Evolutionary conservation across 2,113 vertebrate species (phyloP).

Genomic region (Prietella phreatophila): DNA sequence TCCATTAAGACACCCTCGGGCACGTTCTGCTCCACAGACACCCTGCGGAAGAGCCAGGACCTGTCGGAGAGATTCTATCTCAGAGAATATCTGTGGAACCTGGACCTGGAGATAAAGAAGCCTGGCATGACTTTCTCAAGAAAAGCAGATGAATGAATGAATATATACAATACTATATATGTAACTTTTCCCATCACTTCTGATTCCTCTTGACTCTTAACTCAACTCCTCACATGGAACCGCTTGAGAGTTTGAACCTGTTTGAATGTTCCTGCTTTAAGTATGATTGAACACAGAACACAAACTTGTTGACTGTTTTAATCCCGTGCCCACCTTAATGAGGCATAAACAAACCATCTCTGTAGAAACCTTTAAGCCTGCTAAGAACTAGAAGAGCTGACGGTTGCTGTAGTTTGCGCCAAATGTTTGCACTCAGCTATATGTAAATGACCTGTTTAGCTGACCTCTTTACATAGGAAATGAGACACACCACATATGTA

Average conservation of each 20-base stretch:
- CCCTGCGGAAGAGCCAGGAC: background rate
- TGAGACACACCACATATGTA: background rate
- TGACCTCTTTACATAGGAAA: constrained; percentile 25
- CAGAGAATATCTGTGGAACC: background rate
- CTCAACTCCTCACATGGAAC: background rate
- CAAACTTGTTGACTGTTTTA: background rate
- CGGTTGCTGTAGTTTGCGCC: background rate
- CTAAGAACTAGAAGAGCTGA: background rate
- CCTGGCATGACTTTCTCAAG: background rate
- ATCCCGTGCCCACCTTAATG: background rate
- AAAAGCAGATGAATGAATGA: background rate
- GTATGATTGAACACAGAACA: background rate
- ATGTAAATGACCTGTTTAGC: constrained; percentile 12
- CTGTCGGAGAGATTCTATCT: background rate
- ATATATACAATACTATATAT: background rate
- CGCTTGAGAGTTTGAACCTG: background rate
- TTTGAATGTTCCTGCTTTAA: background rate
- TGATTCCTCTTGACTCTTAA: background rate
- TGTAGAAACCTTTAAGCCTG: background rate
- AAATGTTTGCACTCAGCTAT: background rate
- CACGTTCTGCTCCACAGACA: background rate
- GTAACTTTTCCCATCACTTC: background rate
- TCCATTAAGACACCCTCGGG: background rate
- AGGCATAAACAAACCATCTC: background rate
- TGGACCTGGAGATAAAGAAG: background rate